Conservation (phyloP, 92 coral and sea anemone species). For the Epizoanthus scotinus region DNA sequence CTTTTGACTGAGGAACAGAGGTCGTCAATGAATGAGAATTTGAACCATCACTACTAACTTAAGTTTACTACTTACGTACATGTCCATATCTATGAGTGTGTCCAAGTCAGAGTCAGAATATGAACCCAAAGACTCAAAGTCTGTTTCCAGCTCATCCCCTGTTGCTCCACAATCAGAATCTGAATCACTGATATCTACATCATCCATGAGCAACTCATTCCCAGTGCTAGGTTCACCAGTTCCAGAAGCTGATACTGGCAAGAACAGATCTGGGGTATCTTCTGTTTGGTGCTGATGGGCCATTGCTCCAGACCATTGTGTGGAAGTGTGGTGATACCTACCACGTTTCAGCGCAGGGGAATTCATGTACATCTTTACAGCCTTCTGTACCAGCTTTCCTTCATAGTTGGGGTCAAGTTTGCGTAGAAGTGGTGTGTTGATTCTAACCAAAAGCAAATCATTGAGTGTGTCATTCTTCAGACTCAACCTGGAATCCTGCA, state of each 20-base stretch:
- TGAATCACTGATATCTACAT: conserved; percentile 21
- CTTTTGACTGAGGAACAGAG: conserved; percentile 20
- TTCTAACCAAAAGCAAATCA: conserved; percentile 22
- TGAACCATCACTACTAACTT: conserved; percentile 35
- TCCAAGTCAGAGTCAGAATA: no score
- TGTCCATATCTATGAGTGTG: conserved; percentile 17
- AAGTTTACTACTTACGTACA: not conserved
- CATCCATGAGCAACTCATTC: conserved; percentile 30
- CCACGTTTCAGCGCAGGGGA: conserved; percentile 21
- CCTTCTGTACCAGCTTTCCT: conserved; percentile 18
- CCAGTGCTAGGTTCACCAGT: conserved; percentile 31
- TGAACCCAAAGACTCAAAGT: conserved; percentile 35
- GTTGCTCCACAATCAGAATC: conserved; percentile 32
- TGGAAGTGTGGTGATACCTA: conserved; percentile 28
- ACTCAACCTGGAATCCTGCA: conserved; percentile 21
- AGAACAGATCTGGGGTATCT: conserved; percentile 26
- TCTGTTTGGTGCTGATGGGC: conserved; percentile 9
- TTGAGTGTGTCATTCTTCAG: conserved; percentile 17
- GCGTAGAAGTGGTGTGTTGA: conserved; percentile 10
- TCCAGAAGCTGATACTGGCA: conserved; percentile 27
- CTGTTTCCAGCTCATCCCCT: conserved; percentile 3
- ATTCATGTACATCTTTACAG: conserved; percentile 8
- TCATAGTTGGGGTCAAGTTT: conserved; percentile 37
- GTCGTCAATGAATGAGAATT: conserved; percentile 27
- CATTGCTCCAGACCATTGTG: conserved; percentile 14